Evolutionary conservation across 2,113 vertebrate genomes (phyloP).

Genomic region (Catharus bicknelli): DNA sequence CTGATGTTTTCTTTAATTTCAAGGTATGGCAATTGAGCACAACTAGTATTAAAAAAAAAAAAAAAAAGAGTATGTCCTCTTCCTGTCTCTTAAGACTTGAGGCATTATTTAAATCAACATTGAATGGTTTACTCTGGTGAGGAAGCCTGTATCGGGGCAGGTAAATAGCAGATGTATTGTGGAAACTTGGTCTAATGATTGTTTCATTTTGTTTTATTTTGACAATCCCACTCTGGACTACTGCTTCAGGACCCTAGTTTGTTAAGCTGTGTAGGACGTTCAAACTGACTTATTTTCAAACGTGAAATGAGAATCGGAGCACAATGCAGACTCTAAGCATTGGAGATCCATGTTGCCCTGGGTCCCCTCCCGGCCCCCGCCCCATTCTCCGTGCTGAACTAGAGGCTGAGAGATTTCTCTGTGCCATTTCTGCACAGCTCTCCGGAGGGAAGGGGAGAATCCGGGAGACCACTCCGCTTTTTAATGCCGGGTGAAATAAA

Average conservation of each 20-base stretch:
- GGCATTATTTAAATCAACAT: background rate
- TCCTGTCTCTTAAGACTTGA: background rate
- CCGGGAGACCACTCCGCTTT: no score
- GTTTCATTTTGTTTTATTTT: background rate
- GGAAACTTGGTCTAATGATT: background rate
- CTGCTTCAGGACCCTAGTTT: background rate
- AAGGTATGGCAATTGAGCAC: background rate
- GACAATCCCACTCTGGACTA: background rate
- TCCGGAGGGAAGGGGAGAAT: background rate
- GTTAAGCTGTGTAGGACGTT: background rate
- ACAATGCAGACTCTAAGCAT: fast-evolving
- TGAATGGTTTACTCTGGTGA: background rate
- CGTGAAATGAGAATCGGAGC: fast-evolving
- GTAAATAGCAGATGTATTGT: background rate
- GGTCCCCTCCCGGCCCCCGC: background rate
- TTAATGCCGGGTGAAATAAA: background rate
- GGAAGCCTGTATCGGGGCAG: background rate
- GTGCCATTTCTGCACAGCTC: background rate
- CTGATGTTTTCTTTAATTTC: background rate
- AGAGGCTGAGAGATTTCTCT: background rate
- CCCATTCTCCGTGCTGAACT: background rate
- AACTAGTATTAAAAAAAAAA: background rate
- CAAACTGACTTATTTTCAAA: background rate
- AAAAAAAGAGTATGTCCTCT: no score
- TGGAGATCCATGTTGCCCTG: fast-evolving